These are phyloP conservation scores for Microplitis manilae DNA, from an alignment of 2,888 invertebrate genomes.

Conservation along the genomic window DNA sequence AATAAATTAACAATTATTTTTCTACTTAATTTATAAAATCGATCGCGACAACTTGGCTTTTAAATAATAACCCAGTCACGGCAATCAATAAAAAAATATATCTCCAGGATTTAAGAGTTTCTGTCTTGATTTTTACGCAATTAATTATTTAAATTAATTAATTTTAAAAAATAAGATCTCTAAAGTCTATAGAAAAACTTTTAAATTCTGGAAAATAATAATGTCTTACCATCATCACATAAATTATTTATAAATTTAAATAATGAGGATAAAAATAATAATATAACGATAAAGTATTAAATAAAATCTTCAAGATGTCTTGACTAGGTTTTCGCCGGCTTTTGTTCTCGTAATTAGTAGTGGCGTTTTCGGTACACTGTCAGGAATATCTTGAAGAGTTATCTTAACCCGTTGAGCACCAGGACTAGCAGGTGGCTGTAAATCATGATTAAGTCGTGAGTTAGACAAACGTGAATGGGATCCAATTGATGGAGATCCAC, in stretches of 20 bases:
- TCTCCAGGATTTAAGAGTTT: not conserved
- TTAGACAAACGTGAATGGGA: constrained; percentile 33
- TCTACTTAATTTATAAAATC: not conserved
- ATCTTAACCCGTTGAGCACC: constrained; percentile 86
- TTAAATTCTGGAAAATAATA: not conserved
- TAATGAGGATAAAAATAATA: not conserved
- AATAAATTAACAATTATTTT: not conserved
- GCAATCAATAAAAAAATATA: not conserved
- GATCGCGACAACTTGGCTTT: not conserved
- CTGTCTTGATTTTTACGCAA: not conserved
- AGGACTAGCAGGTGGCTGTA: constrained; percentile 75
- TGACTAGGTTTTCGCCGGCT: constrained; percentile 84
- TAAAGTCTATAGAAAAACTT: not conserved
- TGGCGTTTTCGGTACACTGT: constrained; percentile 83
- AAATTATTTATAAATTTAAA: not conserved
- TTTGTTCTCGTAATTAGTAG: constrained; percentile 85
- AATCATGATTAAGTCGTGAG: constrained; percentile 46
- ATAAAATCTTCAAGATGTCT: constrained; percentile 72
- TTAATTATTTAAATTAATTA: not conserved
- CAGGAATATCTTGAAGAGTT: constrained; percentile 83
- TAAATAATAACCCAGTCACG: not conserved
- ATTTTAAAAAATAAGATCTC: not conserved
- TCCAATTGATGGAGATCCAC: constrained; percentile 68
- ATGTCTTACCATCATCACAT: not conserved
- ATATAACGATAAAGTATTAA: not conserved